Evolutionary conservation across 1,140 invertebrate species (phyloP), one percentile per base, ranked within the genome.

Genomic region (Drosophila lini): DNA sequence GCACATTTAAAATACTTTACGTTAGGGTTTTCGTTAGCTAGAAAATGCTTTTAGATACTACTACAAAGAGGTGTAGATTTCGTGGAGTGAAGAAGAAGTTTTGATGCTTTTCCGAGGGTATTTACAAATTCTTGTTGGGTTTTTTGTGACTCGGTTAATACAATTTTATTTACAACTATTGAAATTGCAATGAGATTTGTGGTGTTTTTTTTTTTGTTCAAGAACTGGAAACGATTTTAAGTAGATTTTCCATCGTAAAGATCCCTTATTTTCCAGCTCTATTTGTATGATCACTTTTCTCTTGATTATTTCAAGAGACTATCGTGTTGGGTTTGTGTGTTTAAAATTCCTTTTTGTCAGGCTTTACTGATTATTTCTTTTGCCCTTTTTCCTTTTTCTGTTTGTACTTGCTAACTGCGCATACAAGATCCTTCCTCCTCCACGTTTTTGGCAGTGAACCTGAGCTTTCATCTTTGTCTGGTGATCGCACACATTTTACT

Each of bases 401-500:
- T 67, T 76, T 67, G 41, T 76, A 76, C 55, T 76, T 76, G 68
- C 67, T 70, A 40, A 77, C 74, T 76, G 73, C 53, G 74, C 74
- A 53, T 50, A 59, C 64, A 56, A 52, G 41, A 69, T 71, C 80
- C 80, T 75, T 90, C 86, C 60, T 83, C 74, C 85, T 90, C 82
- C 85, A 83, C 82, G 80, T 79, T 91, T 55, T 91, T 91, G 90
- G 90, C 90, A 91, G 90, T 91, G 90, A 91, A 90, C 90, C 90
- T 91, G 90, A 91, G 90, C 90, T 91, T 88, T 79, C 85, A 81
- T 86, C 68, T 83, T 88, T 84, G 78, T 78, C 75, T 70, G 80
- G 69, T 77, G 80, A 79, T 83, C 63, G 81, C 80, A 80, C 56
- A 78, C 50, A 55, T 55, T 69, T 83, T 59, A 55, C 58, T 50